Evolutionary conservation across 2,888 invertebrate genomes (phyloP).

Genomic region (Aelia acuminata): DNA sequence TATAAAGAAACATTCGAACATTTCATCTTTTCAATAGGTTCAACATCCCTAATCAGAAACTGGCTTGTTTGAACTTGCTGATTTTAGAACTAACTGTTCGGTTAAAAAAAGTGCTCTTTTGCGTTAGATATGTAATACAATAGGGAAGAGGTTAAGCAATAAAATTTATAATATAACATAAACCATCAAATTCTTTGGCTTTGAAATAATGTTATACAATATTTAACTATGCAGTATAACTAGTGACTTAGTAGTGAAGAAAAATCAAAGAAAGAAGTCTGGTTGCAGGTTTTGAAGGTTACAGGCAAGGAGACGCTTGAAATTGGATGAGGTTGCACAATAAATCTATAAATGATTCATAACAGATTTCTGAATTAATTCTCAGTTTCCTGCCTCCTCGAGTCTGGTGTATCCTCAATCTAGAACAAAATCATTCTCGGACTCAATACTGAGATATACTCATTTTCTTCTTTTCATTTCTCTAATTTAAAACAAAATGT

Average conservation of each 20-base stretch:
- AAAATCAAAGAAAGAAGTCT: background rate
- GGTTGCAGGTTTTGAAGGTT: background rate
- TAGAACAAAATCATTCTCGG: background rate
- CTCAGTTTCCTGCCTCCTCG: background rate
- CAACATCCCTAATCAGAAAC: too few relatives aligned
- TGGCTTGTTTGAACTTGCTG: too few relatives aligned
- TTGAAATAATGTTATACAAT: background rate
- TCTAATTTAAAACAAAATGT: too few relatives aligned
- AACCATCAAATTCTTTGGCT: background rate
- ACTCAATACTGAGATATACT: too few relatives aligned
- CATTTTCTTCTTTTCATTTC: too few relatives aligned
- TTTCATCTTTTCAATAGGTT: too few relatives aligned
- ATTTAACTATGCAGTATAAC: background rate
- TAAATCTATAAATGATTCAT: background rate
- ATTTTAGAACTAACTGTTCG: too few relatives aligned
- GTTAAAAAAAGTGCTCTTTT: too few relatives aligned
- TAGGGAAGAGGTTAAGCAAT: too few relatives aligned
- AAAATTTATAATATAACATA: too few relatives aligned
- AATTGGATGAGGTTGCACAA: slow-evolving; percentile 29
- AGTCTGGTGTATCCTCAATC: background rate
- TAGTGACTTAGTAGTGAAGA: background rate
- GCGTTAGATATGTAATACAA: too few relatives aligned
- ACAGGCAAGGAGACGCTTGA: background rate
- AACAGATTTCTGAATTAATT: background rate
- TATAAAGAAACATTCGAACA: too few relatives aligned